These are phyloP conservation scores for Sebastes schlegelii DNA, from an alignment of 2,113 vertebrate genomes.

Conservation along the genomic window DNA sequence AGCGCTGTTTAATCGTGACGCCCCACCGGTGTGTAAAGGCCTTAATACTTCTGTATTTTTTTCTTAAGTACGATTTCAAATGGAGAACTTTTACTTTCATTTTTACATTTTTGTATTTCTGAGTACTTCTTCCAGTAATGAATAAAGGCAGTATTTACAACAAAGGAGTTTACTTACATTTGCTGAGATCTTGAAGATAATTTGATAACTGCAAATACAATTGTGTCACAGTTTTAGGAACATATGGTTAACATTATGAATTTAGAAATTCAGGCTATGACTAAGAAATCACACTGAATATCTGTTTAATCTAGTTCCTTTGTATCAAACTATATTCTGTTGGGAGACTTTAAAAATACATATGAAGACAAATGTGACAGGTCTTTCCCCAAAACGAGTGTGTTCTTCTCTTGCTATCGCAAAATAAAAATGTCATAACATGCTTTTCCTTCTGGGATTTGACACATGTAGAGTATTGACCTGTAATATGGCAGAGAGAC, in stretches of 20 bases:
- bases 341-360: background rate
- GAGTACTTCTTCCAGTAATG: background rate
- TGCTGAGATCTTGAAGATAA: background rate
- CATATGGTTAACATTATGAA: background rate
- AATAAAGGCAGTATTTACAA: too few relatives aligned
- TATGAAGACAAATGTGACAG: background rate
- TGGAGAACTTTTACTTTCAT: background rate
- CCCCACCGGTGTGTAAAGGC: too few relatives aligned
- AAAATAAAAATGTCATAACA: conserved; percentile 16
- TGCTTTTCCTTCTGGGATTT: background rate
- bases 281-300: background rate
- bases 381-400: background rate
- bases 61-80: too few relatives aligned
- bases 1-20: too few relatives aligned
- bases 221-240: background rate
- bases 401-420: too few relatives aligned
- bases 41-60: too few relatives aligned
- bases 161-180: background rate
- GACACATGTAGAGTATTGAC: conserved; percentile 6
- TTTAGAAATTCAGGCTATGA: too few relatives aligned
- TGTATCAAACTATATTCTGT: background rate
- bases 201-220: background rate
- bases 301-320: background rate
- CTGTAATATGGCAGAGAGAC: background rate
- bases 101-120: background rate